These are phyloP conservation scores for Nebria salina DNA, from an alignment of 2,888 invertebrate species.

Conservation along the genomic window DNA sequence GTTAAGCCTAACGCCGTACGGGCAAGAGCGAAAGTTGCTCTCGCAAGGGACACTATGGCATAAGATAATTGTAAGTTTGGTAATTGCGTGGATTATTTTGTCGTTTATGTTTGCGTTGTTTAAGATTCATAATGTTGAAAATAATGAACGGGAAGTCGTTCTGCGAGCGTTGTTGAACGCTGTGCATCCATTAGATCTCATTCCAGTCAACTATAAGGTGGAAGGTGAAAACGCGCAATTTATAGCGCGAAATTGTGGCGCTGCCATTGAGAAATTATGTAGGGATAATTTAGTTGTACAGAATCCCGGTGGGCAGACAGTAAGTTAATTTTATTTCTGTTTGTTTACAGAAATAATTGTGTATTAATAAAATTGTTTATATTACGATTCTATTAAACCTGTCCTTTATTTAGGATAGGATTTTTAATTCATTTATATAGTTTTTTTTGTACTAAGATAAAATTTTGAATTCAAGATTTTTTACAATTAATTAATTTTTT, in stretches of 20 bases:
- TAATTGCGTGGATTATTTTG: background rate
- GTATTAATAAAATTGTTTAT: too few relatives aligned
- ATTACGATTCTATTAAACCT: too few relatives aligned
- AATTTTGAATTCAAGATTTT: too few relatives aligned
- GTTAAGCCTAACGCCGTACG: conserved; percentile 21
- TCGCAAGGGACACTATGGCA: conserved; percentile 47
- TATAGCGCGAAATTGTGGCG: conserved; percentile 63
- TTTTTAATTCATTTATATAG: too few relatives aligned
- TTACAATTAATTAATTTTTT: too few relatives aligned
- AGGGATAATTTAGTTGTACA: conserved; percentile 59
- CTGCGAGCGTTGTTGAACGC: conserved; percentile 62
- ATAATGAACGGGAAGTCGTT: conserved; percentile 58
- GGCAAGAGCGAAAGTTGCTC: conserved; percentile 31
- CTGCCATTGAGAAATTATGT: conserved; percentile 64
- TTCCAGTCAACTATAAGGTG: conserved; percentile 63
- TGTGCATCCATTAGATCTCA: conserved; percentile 63
- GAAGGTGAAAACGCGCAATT: conserved; percentile 60
- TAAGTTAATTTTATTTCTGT: conserved; percentile 14
- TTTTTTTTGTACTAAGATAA: too few relatives aligned
- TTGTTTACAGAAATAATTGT: background rate
- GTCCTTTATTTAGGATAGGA: too few relatives aligned
- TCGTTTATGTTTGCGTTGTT: conserved; percentile 26
- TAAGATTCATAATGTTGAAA: conserved; percentile 57
- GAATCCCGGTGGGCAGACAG: conserved; percentile 35
- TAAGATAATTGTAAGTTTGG: conserved; percentile 47